Percentiles rank a stretch among this genome's conserved stretches.
Conservation (phyloP, 2,113 vertebrate species). For the Pachyramphus minor region DNA sequence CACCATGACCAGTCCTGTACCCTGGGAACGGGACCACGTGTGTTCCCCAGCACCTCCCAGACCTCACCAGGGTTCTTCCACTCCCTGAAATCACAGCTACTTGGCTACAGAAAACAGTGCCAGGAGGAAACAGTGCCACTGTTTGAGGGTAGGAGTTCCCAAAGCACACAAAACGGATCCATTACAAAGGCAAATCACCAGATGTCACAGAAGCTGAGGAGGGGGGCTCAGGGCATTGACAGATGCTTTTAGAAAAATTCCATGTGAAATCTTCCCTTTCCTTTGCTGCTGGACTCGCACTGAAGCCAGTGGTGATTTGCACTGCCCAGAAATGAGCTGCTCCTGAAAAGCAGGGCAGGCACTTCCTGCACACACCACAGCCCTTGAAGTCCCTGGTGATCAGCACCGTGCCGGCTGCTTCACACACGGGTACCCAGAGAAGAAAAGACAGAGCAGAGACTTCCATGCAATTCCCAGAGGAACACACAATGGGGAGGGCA, state of each 20-base stretch:
- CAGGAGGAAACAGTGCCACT: background rate
- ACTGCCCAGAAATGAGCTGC: background rate
- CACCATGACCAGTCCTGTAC: rapidly evolving
- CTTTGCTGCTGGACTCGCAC: rapidly evolving
- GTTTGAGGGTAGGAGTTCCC: background rate
- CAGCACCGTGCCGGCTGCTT: background rate
- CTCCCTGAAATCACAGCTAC: background rate
- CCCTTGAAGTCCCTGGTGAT: background rate
- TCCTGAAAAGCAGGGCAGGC: background rate
- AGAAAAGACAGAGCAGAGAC: background rate
- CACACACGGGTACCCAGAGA: background rate
- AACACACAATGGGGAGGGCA: background rate
- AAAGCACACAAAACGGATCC: background rate
- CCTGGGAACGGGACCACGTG: rapidly evolving
- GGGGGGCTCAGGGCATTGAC: background rate
- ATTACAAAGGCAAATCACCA: background rate
- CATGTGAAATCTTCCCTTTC: background rate
- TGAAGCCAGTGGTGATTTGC: background rate
- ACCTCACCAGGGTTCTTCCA: background rate
- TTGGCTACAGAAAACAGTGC: background rate
- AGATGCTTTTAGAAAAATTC: background rate
- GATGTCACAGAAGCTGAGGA: background rate
- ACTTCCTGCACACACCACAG: background rate
- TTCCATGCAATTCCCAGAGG: background rate
- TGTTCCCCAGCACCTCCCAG: rapidly evolving